These are phyloP conservation scores for Caerostris darwini DNA, from an alignment of 1,140 invertebrate genomes.

Conservation along the genomic window DNA sequence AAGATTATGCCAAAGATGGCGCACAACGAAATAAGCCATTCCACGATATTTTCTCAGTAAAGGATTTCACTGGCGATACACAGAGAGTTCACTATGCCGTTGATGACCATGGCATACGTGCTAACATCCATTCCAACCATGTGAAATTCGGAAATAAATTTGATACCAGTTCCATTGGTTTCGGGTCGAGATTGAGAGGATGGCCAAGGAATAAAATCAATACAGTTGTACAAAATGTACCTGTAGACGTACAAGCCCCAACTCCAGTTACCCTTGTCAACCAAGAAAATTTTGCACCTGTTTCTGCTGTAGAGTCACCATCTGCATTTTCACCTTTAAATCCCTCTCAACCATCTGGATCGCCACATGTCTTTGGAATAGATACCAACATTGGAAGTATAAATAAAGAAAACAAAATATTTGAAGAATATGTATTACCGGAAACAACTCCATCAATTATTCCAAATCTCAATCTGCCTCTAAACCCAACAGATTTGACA, in stretches of 20 bases:
- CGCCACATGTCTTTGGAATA: neutral
- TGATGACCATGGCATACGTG: conserved; percentile 12
- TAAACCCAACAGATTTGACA: neutral
- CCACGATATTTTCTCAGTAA: conserved; percentile 31
- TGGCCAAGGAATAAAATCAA: neutral
- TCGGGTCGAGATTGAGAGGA: conserved; percentile 1
- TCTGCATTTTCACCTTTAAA: neutral
- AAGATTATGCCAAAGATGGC: neutral
- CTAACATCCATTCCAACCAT: conserved; percentile 44
- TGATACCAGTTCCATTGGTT: neutral
- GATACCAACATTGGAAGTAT: neutral
- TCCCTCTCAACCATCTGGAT: neutral
- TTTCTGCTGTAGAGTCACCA: neutral
- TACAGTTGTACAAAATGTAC: neutral
- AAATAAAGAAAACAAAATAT: neutral
- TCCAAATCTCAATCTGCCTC: neutral
- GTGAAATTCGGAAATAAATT: neutral
- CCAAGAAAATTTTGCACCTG: neutral
- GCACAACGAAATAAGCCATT: neutral
- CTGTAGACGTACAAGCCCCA: neutral
- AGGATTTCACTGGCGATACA: neutral
- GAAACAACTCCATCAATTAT: too few species aligned
- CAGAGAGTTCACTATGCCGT: conserved; percentile 47
- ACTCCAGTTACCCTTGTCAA: neutral
- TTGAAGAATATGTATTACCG: neutral